phyloP scores from a whole-genome alignment of 2,888 invertebrate genomes.

The Nomada flava region DNA sequence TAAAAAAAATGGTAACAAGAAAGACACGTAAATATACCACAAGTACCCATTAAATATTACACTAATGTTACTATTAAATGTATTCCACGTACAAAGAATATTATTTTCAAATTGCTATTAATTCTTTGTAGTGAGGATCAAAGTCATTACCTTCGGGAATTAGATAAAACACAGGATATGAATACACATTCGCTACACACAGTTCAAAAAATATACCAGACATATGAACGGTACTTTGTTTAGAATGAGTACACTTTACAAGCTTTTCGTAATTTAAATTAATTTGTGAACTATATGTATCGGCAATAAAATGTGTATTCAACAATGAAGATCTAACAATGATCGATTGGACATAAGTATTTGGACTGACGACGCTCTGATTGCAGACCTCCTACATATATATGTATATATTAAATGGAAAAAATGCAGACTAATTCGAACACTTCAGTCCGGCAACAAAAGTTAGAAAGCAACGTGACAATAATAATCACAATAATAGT shows the following conservation, averaged over 20 bases:
- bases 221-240: not conserved
- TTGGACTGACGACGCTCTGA: constrained; percentile 51
- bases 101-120: constrained; percentile 65
- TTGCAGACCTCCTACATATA: constrained; percentile 39
- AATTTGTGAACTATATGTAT: constrained; percentile 45
- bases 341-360: constrained; percentile 48
- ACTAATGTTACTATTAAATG: constrained; percentile 74
- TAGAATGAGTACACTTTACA: not conserved
- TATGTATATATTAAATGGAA: constrained; percentile 21
- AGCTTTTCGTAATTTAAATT: constrained; percentile 4
- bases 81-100: constrained; percentile 74
- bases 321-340: constrained; percentile 43
- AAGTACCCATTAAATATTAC: constrained; percentile 74
- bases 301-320: constrained; percentile 39
- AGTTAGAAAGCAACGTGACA: constrained; percentile 14
- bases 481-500: constrained; percentile 25
- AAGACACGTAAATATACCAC: constrained; percentile 75
- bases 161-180: constrained; percentile 53
- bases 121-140: constrained; percentile 43
- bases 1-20: constrained; percentile 67
- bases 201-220: constrained; percentile 27
- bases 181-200: constrained; percentile 53
- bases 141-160: constrained; percentile 46
- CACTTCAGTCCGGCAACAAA: constrained; percentile 74
- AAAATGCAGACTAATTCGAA: constrained; percentile 56